Evolutionary conservation across 2,888 invertebrate genomes (phyloP).

Genomic region (Hydrotaea cyrtoneurina): DNA sequence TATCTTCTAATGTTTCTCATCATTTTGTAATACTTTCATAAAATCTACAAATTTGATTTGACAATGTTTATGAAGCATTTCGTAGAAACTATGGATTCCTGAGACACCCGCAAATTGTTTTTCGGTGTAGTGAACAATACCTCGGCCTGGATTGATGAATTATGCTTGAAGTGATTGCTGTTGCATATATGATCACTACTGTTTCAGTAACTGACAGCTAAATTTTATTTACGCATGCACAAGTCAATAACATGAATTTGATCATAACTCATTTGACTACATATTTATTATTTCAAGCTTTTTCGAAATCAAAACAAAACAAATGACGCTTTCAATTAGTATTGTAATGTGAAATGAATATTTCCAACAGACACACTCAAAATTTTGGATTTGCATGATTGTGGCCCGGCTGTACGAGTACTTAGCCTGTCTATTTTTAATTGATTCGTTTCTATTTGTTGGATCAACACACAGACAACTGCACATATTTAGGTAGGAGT

Average conservation of each 20-base stretch:
- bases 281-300: background rate
- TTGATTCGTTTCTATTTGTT: constrained; percentile 17
- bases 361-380: background rate
- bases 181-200: too few species aligned
- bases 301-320: background rate
- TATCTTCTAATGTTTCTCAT: too few species aligned
- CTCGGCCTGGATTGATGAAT: too few species aligned
- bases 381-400: background rate
- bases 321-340: background rate
- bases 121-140: too few species aligned
- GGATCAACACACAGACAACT: background rate
- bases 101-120: too few species aligned
- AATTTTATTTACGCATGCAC: background rate
- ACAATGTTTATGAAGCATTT: too few species aligned
- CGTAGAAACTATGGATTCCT: too few species aligned
- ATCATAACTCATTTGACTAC: background rate
- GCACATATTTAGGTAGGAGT: background rate
- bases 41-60: too few species aligned
- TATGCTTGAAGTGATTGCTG: too few species aligned
- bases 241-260: background rate
- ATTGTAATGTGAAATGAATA: background rate
- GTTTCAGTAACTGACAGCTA: too few species aligned
- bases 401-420: background rate
- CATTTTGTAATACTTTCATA: too few species aligned
- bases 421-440: constrained; percentile 6